Evolutionary conservation across 2,113 vertebrate species (phyloP).

Genomic region (Formicarius rufipectus): DNA sequence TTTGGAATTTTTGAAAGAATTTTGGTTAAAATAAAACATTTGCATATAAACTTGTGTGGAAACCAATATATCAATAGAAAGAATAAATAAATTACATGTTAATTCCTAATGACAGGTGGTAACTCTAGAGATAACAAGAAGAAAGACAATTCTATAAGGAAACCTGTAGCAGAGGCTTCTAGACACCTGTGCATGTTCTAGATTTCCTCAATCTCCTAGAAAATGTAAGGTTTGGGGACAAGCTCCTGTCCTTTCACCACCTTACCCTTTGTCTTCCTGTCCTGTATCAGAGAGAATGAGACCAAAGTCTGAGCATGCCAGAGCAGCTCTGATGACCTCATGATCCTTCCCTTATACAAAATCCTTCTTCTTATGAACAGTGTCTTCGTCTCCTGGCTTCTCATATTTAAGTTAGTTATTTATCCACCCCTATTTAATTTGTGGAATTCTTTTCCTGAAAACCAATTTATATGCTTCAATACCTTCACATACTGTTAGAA

Average conservation of each 20-base stretch:
- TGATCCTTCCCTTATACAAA: not conserved
- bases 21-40: not conserved
- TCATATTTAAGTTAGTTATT: not conserved
- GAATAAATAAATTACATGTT: not conserved
- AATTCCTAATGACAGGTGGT: not conserved
- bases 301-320: not conserved
- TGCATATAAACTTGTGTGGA: not conserved
- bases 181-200: not conserved
- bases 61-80: not conserved
- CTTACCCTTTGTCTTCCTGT: not conserved
- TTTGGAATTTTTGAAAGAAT: conserved; percentile 11
- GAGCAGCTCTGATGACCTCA: not conserved
- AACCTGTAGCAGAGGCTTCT: not conserved
- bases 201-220: not conserved
- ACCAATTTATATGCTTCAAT: not conserved
- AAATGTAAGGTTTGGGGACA: not conserved
- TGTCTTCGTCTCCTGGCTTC: not conserved
- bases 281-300: not conserved
- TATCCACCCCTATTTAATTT: not conserved
- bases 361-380: not conserved
- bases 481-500: not conserved
- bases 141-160: not conserved
- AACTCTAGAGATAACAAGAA: not conserved
- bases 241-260: not conserved
- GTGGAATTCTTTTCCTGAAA: not conserved